These are phyloP conservation scores for Monochamus alternatus DNA, from an alignment of 2,888 invertebrate species.

Conservation along the genomic window DNA sequence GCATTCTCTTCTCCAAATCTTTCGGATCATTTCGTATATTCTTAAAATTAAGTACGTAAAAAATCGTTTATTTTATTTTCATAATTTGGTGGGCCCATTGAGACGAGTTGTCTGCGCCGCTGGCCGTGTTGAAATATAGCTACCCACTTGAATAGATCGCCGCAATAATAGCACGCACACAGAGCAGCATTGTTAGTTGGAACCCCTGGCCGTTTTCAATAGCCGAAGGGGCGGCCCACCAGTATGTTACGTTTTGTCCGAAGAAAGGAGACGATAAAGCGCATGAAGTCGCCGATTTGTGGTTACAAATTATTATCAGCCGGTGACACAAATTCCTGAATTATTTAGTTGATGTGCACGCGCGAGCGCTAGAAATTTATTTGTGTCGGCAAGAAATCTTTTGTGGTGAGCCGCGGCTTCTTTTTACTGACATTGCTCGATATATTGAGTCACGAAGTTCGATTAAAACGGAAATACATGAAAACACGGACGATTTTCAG, in stretches of 20 bases:
- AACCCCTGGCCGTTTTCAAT: conserved; percentile 44
- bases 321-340: conserved; percentile 46
- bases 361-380: conserved; percentile 16
- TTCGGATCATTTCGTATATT: no score
- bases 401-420: conserved; percentile 1
- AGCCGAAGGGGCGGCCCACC: conserved; percentile 52
- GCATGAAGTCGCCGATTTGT: conserved; percentile 47
- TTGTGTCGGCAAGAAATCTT: conserved; percentile 8
- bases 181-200: conserved; percentile 46
- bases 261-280: conserved; percentile 43
- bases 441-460: conserved; percentile 6
- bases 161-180: conserved; percentile 41
- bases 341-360: conserved; percentile 38
- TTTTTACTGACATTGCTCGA: conserved; percentile 1
- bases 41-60: no score
- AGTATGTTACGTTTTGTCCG: conserved; percentile 57
- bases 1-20: no score
- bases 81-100: no score
- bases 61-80: no score
- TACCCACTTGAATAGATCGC: conserved; percentile 54
- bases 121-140: conserved; percentile 54
- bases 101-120: conserved; percentile 24
- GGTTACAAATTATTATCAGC: conserved; percentile 49
- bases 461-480: conserved; percentile 3
- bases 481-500: not conserved